A percentile compares a stretch with the other conserved stretches of the same genome.
Conservation (phyloP, 1,140 invertebrate species). For the Pygmarrhopalites habei region DNA sequence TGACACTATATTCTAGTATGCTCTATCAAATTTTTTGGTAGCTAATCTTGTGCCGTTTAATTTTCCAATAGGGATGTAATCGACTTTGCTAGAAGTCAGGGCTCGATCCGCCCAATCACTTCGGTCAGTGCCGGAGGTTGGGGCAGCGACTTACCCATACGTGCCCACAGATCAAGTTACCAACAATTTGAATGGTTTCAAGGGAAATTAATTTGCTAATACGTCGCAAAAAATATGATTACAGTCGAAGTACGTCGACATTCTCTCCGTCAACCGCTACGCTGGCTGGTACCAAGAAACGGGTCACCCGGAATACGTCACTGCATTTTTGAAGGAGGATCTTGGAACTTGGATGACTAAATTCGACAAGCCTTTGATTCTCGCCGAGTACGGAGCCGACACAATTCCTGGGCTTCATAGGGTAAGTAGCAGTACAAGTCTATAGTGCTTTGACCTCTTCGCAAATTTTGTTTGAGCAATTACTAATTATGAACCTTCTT, state of each 20-base stretch:
- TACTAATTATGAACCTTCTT: too few species aligned
- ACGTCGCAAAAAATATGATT: too few species aligned
- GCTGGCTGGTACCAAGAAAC: slow-evolving; percentile 55
- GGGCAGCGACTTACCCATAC: too few species aligned
- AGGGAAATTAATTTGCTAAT: neutral
- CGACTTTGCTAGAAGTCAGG: slow-evolving; percentile 40
- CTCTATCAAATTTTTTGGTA: slow-evolving; percentile 11
- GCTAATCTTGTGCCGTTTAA: too few species aligned
- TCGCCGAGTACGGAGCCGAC: slow-evolving; percentile 61
- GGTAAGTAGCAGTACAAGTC: too few species aligned
- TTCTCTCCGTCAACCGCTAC: slow-evolving; percentile 57
- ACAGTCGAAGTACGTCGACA: slow-evolving; percentile 50
- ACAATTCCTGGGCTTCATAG: slow-evolving; percentile 52
- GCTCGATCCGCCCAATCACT: slow-evolving; percentile 41
- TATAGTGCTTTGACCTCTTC: too few species aligned
- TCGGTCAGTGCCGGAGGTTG: slow-evolving; percentile 43
- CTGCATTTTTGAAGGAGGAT: slow-evolving; percentile 41
- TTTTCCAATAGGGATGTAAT: slow-evolving; percentile 40
- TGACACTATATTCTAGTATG: neutral
- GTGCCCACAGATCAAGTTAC: neutral
- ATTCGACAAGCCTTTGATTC: slow-evolving; percentile 52
- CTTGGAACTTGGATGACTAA: slow-evolving; percentile 46
- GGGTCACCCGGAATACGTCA: slow-evolving; percentile 50
- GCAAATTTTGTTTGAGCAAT: too few species aligned
- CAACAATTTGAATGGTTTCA: neutral